Evolutionary conservation across 2,888 invertebrate species (phyloP).

Genomic region (Platerodrilus igneus): DNA sequence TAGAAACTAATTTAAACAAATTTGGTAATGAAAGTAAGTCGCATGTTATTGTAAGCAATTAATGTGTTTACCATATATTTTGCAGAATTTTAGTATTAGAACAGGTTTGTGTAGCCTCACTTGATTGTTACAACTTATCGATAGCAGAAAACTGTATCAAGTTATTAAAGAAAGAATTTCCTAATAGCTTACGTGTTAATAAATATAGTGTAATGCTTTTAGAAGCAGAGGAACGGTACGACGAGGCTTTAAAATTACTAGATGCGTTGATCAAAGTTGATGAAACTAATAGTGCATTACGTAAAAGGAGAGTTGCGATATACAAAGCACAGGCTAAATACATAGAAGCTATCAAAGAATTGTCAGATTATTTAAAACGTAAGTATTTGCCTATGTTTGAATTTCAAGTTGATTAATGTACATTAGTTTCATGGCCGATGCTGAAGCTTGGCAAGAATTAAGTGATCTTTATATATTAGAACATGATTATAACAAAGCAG

Average conservation of each 20-base stretch:
- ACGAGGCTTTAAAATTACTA: constrained; percentile 77
- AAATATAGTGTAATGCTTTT: constrained; percentile 78
- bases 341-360: constrained; percentile 83
- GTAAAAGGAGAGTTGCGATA: constrained; percentile 90
- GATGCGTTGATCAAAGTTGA: constrained; percentile 84
- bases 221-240: constrained; percentile 80
- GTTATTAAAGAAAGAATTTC: constrained; percentile 76
- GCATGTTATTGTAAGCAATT: background rate
- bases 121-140: constrained; percentile 78
- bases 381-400: constrained; percentile 37
- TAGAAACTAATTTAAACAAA: constrained; percentile 69
- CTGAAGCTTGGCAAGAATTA: constrained; percentile 97
- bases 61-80: background rate
- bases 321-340: constrained; percentile 80
- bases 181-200: constrained; percentile 81
- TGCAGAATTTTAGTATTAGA: no score
- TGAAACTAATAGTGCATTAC: constrained; percentile 86
- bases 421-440: constrained; percentile 85
- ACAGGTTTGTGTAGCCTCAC: constrained; percentile 88
- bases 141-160: constrained; percentile 76
- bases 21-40: constrained; percentile 83
- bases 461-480: constrained; percentile 86
- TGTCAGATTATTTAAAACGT: constrained; percentile 93
- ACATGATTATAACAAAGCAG: constrained; percentile 86
- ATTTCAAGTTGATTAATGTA: background rate